Conservation (phyloP, 1,140 invertebrate genomes). For the Argopecten irradians region DNA sequence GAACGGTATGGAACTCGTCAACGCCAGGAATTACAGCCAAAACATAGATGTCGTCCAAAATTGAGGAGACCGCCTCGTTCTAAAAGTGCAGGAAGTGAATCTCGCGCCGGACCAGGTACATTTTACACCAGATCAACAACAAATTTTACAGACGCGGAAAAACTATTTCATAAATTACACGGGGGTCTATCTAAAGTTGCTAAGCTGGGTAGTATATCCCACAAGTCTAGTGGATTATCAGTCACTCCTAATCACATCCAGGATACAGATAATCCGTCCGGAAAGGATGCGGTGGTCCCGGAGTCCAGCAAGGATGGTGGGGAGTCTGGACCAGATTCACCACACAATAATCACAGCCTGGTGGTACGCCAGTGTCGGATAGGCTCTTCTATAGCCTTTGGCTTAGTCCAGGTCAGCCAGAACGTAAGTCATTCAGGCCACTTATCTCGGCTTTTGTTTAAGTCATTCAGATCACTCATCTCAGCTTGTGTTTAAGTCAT, state of each 20-base stretch:
- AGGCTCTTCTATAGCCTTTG: slow-evolving; percentile 62
- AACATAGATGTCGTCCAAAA: not conserved
- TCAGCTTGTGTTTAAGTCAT: too few relatives aligned
- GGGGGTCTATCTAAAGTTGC: slow-evolving; percentile 32
- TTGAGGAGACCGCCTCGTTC: not conserved
- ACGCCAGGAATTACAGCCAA: not conserved
- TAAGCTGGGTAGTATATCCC: slow-evolving; percentile 24
- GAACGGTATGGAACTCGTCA: not conserved
- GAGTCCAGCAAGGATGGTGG: not conserved
- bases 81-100: not conserved
- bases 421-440: not conserved
- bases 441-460: too few relatives aligned
- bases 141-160: slow-evolving; percentile 50
- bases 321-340: not conserved
- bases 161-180: slow-evolving; percentile 46
- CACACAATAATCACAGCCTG: slow-evolving; percentile 25
- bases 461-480: too few relatives aligned
- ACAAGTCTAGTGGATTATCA: not conserved
- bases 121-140: not conserved
- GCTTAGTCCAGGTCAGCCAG: slow-evolving; percentile 60
- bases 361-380: slow-evolving; percentile 63
- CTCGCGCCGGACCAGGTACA: not conserved
- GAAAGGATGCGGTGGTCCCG: not conserved
- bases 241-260: not conserved
- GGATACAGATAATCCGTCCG: not conserved